phyloP scores from a whole-genome alignment of 2,888 invertebrate species.

The Stenotaenia linearis region DNA sequence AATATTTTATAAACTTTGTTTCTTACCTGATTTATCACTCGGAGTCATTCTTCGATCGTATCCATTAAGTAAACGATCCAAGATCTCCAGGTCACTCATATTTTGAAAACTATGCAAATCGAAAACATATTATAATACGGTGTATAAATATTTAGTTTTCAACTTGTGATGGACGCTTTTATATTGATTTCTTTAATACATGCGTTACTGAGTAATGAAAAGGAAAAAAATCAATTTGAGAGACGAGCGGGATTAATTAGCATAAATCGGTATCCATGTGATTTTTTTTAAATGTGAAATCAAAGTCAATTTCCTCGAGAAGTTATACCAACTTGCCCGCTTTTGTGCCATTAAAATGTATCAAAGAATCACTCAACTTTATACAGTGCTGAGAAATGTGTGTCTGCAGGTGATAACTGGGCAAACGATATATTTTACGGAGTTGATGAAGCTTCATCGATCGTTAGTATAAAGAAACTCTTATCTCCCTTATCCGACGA shows the following conservation, averaged over 20 bases:
- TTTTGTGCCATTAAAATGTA: background rate
- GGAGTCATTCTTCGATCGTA: conserved; percentile 51
- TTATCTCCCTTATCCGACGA: too few species aligned
- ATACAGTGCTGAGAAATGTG: background rate
- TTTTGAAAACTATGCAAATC: conserved; percentile 32
- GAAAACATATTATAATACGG: background rate
- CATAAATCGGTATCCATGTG: background rate
- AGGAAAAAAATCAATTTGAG: background rate
- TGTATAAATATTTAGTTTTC: background rate
- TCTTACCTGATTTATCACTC: conserved; percentile 49
- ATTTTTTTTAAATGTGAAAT: background rate
- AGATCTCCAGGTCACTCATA: conserved; percentile 39
- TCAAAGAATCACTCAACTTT: background rate
- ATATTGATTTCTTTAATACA: background rate
- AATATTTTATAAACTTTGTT: background rate
- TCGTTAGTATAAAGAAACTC: background rate
- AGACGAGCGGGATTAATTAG: background rate
- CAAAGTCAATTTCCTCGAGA: background rate
- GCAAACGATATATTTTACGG: background rate
- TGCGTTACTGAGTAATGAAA: too few species aligned
- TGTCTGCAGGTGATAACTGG: background rate
- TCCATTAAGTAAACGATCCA: conserved; percentile 48
- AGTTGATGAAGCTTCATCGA: background rate
- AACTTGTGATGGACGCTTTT: background rate
- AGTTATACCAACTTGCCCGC: too few species aligned